Evolutionary conservation across 2,113 vertebrate species (phyloP), one percentile per base, ranked within the genome.

Genomic region (Mirza zaza): DNA sequence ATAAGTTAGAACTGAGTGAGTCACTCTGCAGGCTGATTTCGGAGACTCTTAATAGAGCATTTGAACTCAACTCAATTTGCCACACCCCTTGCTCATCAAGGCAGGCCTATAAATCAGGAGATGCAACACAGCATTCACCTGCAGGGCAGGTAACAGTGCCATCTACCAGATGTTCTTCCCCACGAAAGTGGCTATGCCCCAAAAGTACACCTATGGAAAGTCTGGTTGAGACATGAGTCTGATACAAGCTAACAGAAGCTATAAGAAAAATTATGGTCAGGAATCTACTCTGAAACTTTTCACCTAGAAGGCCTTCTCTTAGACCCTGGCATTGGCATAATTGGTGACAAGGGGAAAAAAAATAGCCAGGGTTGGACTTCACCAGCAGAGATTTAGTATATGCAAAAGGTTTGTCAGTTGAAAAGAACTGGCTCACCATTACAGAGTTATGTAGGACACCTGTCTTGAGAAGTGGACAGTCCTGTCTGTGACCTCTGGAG

Each of bases 41-140:
- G 23, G 83, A 91, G 79, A 92, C 95, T 97, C 83, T 86, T 91
- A 6, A 6, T 88, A 42, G 48, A 91, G 88, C 92, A 70, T 97
- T 96, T 98, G 96, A 96, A 97, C 80, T 95, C 77, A 92, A 45
- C 34, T 84, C 36, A 57, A 42, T 97, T 97, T 91, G 70, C 95
- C 95, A 93, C 94, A 90, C 84, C 65, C 80, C 91, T 95, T 96
- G 86, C 68, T 91, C 93, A 73, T 94, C 91, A 93, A 96, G 91
- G 34, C 81, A 94, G 80, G 11, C 77, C 39, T 48, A 94, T 96
- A 96, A 97, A 97, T 68, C 85, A 86, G 61, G 90, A 96, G 95
- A 95, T 12, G 14, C 90, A 95, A 29, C 55, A 68, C 86, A 91
- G 88, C 42, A 2, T 97, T 96, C 25, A 95, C 94, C 95, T 94